Evolutionary conservation across 2,113 vertebrate species (phyloP).

Genomic region (Melanerpes aurifrons): DNA sequence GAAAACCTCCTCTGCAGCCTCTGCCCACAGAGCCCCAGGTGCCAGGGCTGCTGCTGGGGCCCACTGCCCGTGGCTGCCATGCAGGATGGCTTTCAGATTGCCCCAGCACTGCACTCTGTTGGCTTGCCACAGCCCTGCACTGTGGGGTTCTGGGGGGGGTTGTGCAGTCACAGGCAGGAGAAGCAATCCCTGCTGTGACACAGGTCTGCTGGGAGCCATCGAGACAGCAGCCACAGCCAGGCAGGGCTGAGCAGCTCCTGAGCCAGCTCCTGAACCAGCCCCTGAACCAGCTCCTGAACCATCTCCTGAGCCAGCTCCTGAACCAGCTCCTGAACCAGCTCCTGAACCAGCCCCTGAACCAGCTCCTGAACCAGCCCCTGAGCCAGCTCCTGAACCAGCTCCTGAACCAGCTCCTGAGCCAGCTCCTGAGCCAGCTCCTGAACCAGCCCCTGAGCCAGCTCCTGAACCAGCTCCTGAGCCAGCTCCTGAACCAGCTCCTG

Average conservation of each 20-base stretch:
- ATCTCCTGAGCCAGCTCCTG: no score
- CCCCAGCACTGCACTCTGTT: neutral
- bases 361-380: no score
- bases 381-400: no score
- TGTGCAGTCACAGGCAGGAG: neutral
- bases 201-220: rapidly evolving
- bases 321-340: no score
- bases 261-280: neutral
- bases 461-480: no score
- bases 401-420: no score
- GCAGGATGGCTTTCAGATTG: neutral
- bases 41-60: neutral
- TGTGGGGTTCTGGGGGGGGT: neutral
- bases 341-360: no score
- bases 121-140: neutral
- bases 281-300: no score
- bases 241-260: neutral
- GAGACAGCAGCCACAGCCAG: neutral
- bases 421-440: no score
- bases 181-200: neutral
- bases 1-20: neutral
- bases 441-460: no score
- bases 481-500: no score
- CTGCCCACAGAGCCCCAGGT: rapidly evolving
- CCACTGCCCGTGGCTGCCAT: neutral